Conservation (phyloP, 2,797 vertebrate genomes). For the Sternarchorhynchus goeldii region DNA sequence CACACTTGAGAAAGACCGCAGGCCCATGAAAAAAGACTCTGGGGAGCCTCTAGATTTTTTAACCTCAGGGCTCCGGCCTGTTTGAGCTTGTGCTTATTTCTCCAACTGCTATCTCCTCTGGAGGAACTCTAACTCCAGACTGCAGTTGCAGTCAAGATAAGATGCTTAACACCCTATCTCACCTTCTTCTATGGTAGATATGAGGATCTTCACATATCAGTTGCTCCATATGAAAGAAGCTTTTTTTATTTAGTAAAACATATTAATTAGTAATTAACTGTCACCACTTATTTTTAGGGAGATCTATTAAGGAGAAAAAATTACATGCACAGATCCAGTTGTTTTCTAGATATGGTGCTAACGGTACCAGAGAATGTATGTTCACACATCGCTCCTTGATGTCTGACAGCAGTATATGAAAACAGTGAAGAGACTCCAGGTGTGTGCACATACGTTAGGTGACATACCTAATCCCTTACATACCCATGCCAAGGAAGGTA, state of each 20-base stretch:
- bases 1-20: slow-evolving; percentile 30
- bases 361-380: neutral
- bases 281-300: too few relatives aligned
- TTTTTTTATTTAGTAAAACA: too few relatives aligned
- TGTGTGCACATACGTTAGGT: neutral
- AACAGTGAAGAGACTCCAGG: neutral
- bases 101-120: slow-evolving; percentile 11
- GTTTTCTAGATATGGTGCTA: neutral
- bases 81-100: slow-evolving; percentile 61
- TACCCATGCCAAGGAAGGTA: neutral
- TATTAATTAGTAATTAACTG: too few relatives aligned
- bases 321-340: too few relatives aligned
- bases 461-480: slow-evolving; percentile 5
- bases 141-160: neutral
- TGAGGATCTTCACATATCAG: too few relatives aligned
- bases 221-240: too few relatives aligned
- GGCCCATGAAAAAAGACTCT: neutral
- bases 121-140: neutral
- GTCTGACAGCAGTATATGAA: slow-evolving; percentile 4
- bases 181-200: neutral
- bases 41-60: slow-evolving; percentile 64
- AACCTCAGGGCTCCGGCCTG: slow-evolving; percentile 58
- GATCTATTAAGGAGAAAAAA: too few relatives aligned
- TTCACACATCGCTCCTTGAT: neutral
- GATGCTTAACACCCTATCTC: neutral